Evolutionary conservation across 2,797 vertebrate genomes (phyloP).

Genomic region (Meriones psammophilus): DNA sequence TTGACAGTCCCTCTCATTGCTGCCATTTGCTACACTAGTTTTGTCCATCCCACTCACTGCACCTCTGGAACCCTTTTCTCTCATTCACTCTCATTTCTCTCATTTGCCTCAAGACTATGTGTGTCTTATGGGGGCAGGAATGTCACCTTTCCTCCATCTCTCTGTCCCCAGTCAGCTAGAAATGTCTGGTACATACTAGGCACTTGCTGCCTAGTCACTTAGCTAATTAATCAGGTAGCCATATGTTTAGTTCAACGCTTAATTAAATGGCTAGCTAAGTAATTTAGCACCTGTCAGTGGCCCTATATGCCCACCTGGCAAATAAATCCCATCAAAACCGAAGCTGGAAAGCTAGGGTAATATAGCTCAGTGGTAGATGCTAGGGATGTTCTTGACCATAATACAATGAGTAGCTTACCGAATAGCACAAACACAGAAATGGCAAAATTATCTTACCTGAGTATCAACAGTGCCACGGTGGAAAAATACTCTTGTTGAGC

Average conservation of each 20-base stretch:
- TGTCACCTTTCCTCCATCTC: not conserved
- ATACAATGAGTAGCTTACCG: not conserved
- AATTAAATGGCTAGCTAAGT: constrained; percentile 40
- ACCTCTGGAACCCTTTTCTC: too few relatives aligned
- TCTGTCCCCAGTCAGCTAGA: not conserved
- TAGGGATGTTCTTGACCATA: not conserved
- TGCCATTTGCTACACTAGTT: not conserved
- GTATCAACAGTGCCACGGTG: not conserved
- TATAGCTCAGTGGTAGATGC: not conserved
- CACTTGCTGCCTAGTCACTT: not conserved
- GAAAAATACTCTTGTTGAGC: not conserved
- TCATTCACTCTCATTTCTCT: not conserved
- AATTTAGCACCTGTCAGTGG: constrained; percentile 1
- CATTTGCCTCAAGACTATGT: not conserved
- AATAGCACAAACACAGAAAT: not conserved
- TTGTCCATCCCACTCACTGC: not conserved
- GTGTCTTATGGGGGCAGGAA: fast-evolving
- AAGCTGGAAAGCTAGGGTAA: not conserved
- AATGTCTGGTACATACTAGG: not conserved
- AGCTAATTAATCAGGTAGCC: constrained; percentile 1
- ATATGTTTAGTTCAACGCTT: not conserved
- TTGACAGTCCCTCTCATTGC: not conserved
- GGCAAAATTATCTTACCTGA: not conserved
- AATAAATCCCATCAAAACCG: not conserved
- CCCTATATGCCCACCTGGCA: not conserved